A percentile compares a stretch with the other conserved stretches of the same genome.
phyloP scores from a whole-genome alignment of 2,888 invertebrate species.

The Quadriops clusia region DNA sequence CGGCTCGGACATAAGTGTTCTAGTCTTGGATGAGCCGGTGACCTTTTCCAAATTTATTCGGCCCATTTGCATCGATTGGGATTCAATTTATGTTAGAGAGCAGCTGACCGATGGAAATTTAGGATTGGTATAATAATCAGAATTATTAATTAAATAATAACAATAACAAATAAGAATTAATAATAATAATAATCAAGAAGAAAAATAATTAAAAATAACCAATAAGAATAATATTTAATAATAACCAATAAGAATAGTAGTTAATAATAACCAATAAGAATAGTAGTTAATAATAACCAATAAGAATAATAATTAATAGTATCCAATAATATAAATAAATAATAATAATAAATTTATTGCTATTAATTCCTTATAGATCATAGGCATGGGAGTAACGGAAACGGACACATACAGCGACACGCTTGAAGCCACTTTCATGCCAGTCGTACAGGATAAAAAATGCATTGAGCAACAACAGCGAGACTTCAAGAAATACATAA shows the following conservation, averaged over 20 bases:
- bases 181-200: constrained; percentile 1
- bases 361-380: constrained; percentile 30
- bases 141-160: constrained; percentile 2
- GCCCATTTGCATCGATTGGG: constrained; percentile 42
- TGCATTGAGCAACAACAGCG: constrained; percentile 39
- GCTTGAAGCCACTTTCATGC: constrained; percentile 39
- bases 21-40: constrained; percentile 35
- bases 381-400: constrained; percentile 51
- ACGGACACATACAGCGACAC: constrained; percentile 39
- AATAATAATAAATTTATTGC: neutral
- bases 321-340: constrained; percentile 2
- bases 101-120: constrained; percentile 19
- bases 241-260: too few relatives aligned
- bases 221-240: too few relatives aligned
- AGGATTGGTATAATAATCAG: constrained; percentile 20
- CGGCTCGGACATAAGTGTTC: constrained; percentile 45
- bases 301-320: neutral
- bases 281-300: too few relatives aligned
- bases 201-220: too few relatives aligned
- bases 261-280: too few relatives aligned
- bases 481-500: constrained; percentile 42
- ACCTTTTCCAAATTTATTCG: constrained; percentile 35
- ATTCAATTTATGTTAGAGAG: constrained; percentile 21
- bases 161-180: neutral
- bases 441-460: constrained; percentile 40